Evolutionary conservation across 2,888 invertebrate species (phyloP).

Genomic region (Slavum lentiscoides): DNA sequence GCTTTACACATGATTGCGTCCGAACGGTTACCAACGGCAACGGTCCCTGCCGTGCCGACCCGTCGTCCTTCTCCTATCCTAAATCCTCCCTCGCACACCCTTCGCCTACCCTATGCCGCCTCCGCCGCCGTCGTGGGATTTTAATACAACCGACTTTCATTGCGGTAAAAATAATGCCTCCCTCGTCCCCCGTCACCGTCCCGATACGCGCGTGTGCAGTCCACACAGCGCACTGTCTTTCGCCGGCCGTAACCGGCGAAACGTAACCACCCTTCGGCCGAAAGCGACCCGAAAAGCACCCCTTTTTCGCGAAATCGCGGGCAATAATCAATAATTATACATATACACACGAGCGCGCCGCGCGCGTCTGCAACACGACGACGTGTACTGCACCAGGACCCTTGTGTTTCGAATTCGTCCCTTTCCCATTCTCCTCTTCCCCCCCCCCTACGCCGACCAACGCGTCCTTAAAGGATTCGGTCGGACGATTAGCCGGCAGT

Average conservation of each 20-base stretch:
- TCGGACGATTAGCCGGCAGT: too few species aligned
- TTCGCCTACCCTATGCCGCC: background rate
- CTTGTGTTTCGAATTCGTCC: too few species aligned
- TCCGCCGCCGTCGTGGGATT: slow-evolving; percentile 44
- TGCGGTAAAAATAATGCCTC: slow-evolving; percentile 52
- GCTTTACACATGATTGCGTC: slow-evolving; percentile 53
- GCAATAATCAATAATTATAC: slow-evolving; percentile 53
- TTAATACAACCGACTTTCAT: slow-evolving; percentile 51
- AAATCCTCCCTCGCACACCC: too few species aligned
- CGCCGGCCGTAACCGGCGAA: background rate
- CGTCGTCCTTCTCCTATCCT: too few species aligned
- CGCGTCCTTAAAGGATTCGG: too few species aligned
- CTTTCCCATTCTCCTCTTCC: too few species aligned
- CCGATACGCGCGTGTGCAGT: background rate
- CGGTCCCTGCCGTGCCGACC: background rate
- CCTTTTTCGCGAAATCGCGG: slow-evolving; percentile 46
- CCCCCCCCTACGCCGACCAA: too few species aligned
- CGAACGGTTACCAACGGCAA: slow-evolving; percentile 51
- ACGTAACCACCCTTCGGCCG: background rate
- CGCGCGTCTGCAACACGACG: background rate
- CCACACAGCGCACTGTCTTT: background rate
- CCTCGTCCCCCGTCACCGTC: too few species aligned
- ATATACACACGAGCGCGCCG: background rate
- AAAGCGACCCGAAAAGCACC: slow-evolving; percentile 34
- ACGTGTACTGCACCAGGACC: too few species aligned